These are phyloP conservation scores for Machimus atricapillus DNA, from an alignment of 2,888 invertebrate genomes.

Conservation along the genomic window DNA sequence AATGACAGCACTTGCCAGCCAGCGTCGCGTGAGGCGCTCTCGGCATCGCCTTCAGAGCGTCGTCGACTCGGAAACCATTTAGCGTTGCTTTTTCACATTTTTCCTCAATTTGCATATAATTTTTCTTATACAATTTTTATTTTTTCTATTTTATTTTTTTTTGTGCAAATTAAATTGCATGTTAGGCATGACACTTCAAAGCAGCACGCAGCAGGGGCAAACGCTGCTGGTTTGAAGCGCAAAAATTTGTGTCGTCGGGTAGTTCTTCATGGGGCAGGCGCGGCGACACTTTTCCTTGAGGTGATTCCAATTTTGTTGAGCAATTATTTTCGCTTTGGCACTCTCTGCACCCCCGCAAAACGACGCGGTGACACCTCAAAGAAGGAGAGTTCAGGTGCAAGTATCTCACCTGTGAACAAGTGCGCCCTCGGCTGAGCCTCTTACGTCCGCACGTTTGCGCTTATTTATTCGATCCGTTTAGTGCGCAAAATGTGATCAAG, in stretches of 20 bases:
- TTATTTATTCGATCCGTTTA: constrained; percentile 23
- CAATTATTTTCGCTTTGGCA: constrained; percentile 8
- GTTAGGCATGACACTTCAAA: constrained; percentile 22
- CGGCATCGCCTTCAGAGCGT: background rate
- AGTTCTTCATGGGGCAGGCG: background rate
- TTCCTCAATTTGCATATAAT: background rate
- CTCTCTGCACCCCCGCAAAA: background rate
- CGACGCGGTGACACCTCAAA: background rate
- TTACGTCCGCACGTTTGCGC: background rate
- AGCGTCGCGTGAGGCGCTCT: constrained; percentile 4
- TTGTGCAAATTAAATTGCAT: constrained; percentile 13
- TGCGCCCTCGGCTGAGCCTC: background rate
- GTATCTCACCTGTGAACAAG: background rate
- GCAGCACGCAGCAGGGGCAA: background rate
- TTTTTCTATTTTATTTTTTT: background rate
- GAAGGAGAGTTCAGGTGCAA: constrained; percentile 8
- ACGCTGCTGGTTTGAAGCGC: background rate
- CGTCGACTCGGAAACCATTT: background rate
- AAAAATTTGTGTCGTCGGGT: background rate
- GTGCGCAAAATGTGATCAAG: constrained; percentile 24
- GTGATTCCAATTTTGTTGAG: background rate
- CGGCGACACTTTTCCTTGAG: background rate
- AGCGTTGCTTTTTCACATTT: background rate
- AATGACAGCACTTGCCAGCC: constrained; percentile 4
- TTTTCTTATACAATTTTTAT: background rate